Base-by-base conservation (phyloP, 64 coral and sea anemone genomes). In the Astreopora myriophthalma region DNA sequence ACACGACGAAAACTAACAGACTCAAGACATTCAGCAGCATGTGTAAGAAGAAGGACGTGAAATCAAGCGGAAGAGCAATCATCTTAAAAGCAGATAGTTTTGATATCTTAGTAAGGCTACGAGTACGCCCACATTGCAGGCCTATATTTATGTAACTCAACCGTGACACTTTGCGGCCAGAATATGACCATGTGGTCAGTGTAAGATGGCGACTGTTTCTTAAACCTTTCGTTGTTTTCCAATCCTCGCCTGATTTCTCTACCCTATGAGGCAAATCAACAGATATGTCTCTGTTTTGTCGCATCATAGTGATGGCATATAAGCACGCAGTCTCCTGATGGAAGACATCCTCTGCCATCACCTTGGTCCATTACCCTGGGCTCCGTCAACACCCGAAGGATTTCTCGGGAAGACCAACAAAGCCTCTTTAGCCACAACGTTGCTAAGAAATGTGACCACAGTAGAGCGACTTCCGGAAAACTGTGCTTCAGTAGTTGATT, bases 11-110 rank as follows among this genome's bases (percentile, higher is more conserved):
- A 49, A 74, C 14, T n/a, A 72, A 69, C 28, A 92, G 85, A 23
- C n/a, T 92, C 13, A 57, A 72, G 7, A 85, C 90, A 19, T 92
- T 92, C 64, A 75, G 30, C 69, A 71, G 30, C 35, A 92, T 92
- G 38, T 69, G 65, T 27, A 85, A 85, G 68, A 92, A 92, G 26
- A 85, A 75, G 70, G 7, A 60, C 73, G 64, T 81, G 30, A 92
- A 73, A 75, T 37, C 91, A n/a, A 74, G 31, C 61, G 89, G 80
- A 13, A 30, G 67, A 69, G 27, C 76, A 22, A 73, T 92, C 16
- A 92, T 81, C 84, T 52, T 92, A 24, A 92, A 92, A 62, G 89
- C 89, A 39, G 79, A 92, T 31, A 29, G 88, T 6, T 90, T 68
- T 16, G n/a, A n/a, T n/a, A n/a, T n/a, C n/a, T n/a, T n/a, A n/a